A percentile compares a stretch with the other conserved stretches of the same genome.
Conservation (phyloP, 2,888 invertebrate species). For the Dryadula phaetusa region DNA sequence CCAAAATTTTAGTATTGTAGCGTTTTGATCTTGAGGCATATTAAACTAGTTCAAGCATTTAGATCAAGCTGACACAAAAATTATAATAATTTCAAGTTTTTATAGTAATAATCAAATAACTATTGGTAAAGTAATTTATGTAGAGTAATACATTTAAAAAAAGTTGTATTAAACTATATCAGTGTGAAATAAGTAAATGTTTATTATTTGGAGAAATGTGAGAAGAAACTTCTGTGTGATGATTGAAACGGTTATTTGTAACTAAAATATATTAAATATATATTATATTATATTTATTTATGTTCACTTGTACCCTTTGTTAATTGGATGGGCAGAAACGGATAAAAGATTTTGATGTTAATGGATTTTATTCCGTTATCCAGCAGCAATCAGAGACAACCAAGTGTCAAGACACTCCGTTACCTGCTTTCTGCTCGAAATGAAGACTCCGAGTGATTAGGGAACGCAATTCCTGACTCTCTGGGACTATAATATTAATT, state of each 20-base stretch:
- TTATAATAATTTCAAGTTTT: constrained; percentile 16
- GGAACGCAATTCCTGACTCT: no score
- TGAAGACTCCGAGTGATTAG: no score
- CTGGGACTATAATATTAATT: no score
- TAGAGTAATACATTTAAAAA: constrained; percentile 22
- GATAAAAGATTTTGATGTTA: no score
- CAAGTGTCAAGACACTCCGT: no score
- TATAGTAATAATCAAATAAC: constrained; percentile 31
- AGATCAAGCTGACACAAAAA: neutral
- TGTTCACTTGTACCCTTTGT: neutral
- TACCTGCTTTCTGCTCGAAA: no score
- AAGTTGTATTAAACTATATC: constrained; percentile 32
- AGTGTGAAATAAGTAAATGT: constrained; percentile 22
- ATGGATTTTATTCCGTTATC: no score
- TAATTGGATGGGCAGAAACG: no score
- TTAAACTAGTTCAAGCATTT: neutral
- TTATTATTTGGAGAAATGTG: constrained; percentile 17
- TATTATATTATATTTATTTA: neutral
- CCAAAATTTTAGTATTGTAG: no score
- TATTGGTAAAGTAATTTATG: constrained; percentile 23
- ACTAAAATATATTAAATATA: constrained; percentile 14
- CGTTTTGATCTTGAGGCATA: no score
- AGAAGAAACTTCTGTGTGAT: constrained; percentile 20
- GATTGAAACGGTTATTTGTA: constrained; percentile 22
- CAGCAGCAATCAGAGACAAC: no score